A percentile compares a stretch with the other conserved stretches of the same genome.
Conservation (phyloP, 2,888 invertebrate species). For the Sarcophaga carnaria region DNA sequence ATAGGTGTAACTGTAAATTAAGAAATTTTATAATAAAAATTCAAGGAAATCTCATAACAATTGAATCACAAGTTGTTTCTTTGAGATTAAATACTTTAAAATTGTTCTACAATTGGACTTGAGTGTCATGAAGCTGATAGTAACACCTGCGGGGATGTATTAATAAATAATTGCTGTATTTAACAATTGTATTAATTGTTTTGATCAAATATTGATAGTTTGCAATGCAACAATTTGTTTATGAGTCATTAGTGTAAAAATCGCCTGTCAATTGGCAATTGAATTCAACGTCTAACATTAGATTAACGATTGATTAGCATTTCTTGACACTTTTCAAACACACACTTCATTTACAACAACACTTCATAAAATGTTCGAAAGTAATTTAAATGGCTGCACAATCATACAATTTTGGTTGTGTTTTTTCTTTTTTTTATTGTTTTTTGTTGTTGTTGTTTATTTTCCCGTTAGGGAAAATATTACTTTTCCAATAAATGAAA, state of each 20-base stretch:
- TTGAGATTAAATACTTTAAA: too few relatives aligned
- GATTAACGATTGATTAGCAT: not conserved
- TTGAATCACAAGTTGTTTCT: too few relatives aligned
- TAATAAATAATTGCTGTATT: not conserved
- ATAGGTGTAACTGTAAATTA: not conserved
- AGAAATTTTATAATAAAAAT: not conserved
- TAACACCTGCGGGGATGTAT: not conserved
- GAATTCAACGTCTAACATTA: not conserved
- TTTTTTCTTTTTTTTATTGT: too few relatives aligned
- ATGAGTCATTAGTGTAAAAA: not conserved
- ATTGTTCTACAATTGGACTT: too few relatives aligned
- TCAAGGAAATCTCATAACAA: too few relatives aligned
- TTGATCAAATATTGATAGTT: not conserved
- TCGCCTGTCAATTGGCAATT: not conserved
- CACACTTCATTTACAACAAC: not conserved
- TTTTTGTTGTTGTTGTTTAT: too few relatives aligned
- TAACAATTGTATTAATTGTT: not conserved
- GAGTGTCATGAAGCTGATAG: not conserved
- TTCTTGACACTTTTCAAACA: not conserved
- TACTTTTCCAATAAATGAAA: constrained; percentile 1
- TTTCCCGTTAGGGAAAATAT: not conserved
- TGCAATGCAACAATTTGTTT: not conserved
- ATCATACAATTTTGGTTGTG: too few relatives aligned
- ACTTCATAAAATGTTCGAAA: not conserved
- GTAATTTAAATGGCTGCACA: not conserved